These are phyloP conservation scores for Platygyra sinensis DNA, from an alignment of 64 coral and sea anemone species.

Conservation along the genomic window DNA sequence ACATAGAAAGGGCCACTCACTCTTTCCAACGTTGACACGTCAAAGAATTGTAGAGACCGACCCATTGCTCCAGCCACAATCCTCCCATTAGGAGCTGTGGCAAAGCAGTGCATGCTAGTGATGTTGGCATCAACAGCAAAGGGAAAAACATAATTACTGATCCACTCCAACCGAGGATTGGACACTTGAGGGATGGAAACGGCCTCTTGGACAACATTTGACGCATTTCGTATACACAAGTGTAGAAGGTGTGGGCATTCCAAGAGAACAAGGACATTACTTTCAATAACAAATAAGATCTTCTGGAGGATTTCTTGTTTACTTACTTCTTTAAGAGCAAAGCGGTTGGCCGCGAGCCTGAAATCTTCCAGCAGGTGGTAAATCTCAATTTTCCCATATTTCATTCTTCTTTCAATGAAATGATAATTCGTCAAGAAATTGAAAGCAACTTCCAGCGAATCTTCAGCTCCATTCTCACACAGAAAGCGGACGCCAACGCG, in stretches of 20 bases:
- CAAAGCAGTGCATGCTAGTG: neutral
- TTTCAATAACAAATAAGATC: neutral
- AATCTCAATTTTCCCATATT: neutral
- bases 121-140: neutral
- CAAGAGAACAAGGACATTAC: neutral
- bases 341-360: neutral
- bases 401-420: neutral
- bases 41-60: neutral
- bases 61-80: neutral
- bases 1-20: neutral
- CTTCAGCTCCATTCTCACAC: neutral
- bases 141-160: neutral
- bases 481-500: neutral
- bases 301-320: neutral
- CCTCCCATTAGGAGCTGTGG: neutral
- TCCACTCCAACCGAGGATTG: neutral
- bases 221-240: neutral
- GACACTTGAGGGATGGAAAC: neutral
- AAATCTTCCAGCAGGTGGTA: conserved; percentile 4
- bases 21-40: neutral
- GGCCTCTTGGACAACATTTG: neutral
- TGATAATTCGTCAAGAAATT: neutral
- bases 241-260: neutral
- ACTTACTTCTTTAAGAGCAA: neutral
- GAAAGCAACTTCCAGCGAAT: neutral